Evolutionary conservation across 2,113 vertebrate genomes (phyloP).

Genomic region (Phodopus roborovskii): DNA sequence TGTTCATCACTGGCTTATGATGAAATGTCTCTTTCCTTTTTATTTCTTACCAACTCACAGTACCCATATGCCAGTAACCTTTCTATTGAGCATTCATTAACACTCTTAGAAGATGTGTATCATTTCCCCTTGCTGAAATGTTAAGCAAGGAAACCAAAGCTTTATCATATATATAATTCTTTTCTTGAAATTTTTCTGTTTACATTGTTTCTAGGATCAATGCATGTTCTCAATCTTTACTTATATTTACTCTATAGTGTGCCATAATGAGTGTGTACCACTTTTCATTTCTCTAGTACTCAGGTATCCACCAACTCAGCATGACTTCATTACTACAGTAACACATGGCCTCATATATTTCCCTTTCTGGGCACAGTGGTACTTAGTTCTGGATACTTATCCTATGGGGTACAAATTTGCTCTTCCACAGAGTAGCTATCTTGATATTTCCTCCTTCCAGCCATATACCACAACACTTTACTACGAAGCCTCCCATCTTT

Average conservation of each 20-base stretch:
- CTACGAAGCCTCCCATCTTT: constrained; percentile 15
- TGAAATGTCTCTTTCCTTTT: background rate
- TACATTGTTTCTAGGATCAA: constrained; percentile 10
- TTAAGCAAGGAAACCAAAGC: background rate
- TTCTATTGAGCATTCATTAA: background rate
- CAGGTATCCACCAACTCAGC: background rate
- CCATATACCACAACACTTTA: background rate
- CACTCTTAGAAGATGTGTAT: background rate
- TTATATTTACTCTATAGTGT: background rate
- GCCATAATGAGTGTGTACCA: background rate
- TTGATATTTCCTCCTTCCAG: background rate
- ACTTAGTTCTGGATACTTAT: background rate
- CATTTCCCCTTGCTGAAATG: constrained; percentile 14
- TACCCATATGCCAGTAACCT: background rate
- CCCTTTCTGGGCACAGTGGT: background rate
- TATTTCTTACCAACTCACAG: background rate
- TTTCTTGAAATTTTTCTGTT: background rate
- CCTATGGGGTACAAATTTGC: constrained; percentile 26
- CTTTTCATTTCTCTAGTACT: constrained; percentile 23
- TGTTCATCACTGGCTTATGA: background rate
- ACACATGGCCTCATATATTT: constrained; percentile 30
- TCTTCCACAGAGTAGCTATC: background rate
- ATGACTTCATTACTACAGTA: background rate
- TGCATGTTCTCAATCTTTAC: background rate
- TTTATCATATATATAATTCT: background rate